Base-by-base conservation (phyloP, 2,888 invertebrate genomes). In the Leptopilina syphax region DNA sequence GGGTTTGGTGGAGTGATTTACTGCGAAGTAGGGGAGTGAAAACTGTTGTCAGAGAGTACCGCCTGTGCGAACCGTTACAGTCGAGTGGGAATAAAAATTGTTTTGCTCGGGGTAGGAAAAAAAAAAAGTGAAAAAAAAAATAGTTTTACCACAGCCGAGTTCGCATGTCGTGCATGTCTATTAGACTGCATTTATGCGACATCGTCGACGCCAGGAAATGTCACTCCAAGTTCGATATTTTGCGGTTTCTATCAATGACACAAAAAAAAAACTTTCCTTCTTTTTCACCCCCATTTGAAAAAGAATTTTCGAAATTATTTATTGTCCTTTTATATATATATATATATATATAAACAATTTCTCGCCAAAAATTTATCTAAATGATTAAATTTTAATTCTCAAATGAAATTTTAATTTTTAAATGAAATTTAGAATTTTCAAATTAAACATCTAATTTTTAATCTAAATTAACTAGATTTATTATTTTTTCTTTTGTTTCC, bases 1-100 rank as follows among this genome's bases (percentile, higher is more conserved):
- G 79, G 83, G 77, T 57, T 77, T 68, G 81, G 81, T 73, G 78
- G 82, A 80, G 86, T 88, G 89, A 88, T 88, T 89, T 88, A 89
- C 87, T 84, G 86, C 86, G 83, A 83, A 50, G 84, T 86, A 82
- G 83, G 88, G 86, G 87, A 87, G 85, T 86, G 87, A 87, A 88
- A 89, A 88, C 87, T 88, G 77, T 77, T 76, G 79, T 77, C 79
- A 81, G 77, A 79, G 79, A 83, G 68, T 67, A 81, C 67, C 50
- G 76, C 65, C 60, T 78, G 60, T 82, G 73, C 81, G 68, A 80
- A 81, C 73, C 80, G 80, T 80, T 81, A 79, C 34, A 68, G 65
- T 57, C 57, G 80, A 82, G 73, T 41, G 76, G 76, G 66, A 77
- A 77, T 78, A 83, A 82, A 83, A 84, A 85, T 81, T 80, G 83